Conservation (phyloP, 2,113 vertebrate genomes). For the Cisticola juncidis region DNA sequence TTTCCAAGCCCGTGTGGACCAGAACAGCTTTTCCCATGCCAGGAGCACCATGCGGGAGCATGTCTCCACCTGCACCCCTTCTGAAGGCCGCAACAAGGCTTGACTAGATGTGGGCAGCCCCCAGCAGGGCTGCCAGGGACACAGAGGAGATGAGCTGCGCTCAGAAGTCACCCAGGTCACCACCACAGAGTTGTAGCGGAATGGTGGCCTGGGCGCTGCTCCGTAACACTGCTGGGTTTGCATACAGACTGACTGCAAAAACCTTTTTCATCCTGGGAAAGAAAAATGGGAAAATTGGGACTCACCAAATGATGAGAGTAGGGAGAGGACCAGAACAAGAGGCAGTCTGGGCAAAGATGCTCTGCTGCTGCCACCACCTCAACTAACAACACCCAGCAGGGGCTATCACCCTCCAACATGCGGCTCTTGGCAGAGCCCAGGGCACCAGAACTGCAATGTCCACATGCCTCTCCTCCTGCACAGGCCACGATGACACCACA, state of each 20-base stretch:
- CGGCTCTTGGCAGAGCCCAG: neutral
- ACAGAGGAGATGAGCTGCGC: conserved; percentile 64
- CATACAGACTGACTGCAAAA: neutral
- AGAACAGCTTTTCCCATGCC: conserved; percentile 81
- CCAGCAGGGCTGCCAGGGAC: conserved; percentile 50
- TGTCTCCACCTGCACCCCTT: conserved; percentile 78
- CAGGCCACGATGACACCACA: neutral
- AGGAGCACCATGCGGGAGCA: conserved; percentile 79
- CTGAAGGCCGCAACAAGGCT: conserved; percentile 70
- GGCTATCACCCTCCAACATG: neutral
- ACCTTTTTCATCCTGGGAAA: neutral
- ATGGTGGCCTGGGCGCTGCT: rapidly evolving
- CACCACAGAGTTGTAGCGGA: conserved; percentile 71
- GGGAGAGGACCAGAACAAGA: neutral
- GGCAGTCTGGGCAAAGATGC: neutral
- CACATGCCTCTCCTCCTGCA: neutral
- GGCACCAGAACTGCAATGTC: too few species aligned
- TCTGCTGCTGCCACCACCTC: neutral
- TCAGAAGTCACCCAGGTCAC: conserved; percentile 84
- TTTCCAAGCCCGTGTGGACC: conserved; percentile 75
- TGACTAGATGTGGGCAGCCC: conserved; percentile 80
- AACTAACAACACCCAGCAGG: neutral
- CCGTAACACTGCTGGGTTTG: rapidly evolving
- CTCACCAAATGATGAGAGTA: neutral
- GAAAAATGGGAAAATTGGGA: neutral